phyloP scores from a whole-genome alignment of 2,113 vertebrate species.

The Xiphophorus couchianus region DNA sequence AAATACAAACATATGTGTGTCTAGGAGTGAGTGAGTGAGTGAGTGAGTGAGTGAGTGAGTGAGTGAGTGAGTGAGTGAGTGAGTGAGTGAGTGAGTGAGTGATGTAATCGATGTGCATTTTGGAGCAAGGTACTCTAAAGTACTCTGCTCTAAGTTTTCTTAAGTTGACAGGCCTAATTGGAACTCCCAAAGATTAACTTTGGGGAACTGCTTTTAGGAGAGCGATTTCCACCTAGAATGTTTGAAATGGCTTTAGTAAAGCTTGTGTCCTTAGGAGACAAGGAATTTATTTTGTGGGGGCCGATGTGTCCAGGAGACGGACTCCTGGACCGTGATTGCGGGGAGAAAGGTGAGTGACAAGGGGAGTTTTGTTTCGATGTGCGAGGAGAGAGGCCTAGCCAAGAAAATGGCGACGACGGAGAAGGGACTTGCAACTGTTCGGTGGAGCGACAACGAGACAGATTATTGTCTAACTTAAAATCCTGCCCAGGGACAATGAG shows the following conservation, averaged over 20 bases:
- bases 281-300: background rate
- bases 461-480: accelerated
- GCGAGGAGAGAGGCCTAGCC: background rate
- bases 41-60: no score
- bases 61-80: no score
- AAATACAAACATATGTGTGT: constrained; percentile 19
- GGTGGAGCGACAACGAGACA: background rate
- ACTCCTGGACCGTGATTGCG: background rate
- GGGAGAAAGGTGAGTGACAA: background rate
- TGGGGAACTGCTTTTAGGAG: constrained; percentile 1
- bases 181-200: constrained; percentile 20
- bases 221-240: accelerated
- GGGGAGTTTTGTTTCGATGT: background rate
- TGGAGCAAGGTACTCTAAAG: constrained; percentile 8
- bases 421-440: accelerated
- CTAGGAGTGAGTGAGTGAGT: background rate
- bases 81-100: no score
- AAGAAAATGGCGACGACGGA: accelerated
- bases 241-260: background rate
- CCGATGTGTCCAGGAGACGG: background rate
- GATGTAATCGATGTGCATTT: constrained; percentile 9
- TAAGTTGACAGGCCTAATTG: constrained; percentile 38
- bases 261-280: background rate
- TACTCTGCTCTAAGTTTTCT: background rate
- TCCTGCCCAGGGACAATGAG: background rate